Conservation (phyloP, 2,113 vertebrate genomes). For the Tricholaema leucomelas region DNA sequence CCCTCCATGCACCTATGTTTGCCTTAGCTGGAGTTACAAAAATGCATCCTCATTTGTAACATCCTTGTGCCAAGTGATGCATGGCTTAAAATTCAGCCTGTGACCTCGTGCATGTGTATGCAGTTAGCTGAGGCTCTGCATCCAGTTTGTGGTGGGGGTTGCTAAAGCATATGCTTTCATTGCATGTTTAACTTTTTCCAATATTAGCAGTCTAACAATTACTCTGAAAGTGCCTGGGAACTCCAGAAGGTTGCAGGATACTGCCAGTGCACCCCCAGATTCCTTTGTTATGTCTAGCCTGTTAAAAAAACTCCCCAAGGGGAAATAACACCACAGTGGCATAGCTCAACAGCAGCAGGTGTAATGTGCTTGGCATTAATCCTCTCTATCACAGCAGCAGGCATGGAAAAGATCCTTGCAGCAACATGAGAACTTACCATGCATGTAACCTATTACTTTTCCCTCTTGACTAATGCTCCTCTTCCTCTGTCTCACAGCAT, state of each 20-base stretch:
- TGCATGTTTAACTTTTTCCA: background rate
- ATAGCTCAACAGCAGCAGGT: background rate
- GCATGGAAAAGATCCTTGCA: background rate
- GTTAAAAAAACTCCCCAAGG: background rate
- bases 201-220: background rate
- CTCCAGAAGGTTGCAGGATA: background rate
- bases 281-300: background rate
- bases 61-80: background rate
- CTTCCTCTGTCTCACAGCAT: slow-evolving; percentile 79
- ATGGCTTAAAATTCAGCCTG: background rate
- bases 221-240: background rate
- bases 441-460: accelerated
- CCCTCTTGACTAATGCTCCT: background rate
- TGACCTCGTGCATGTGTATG: accelerated
- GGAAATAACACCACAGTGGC: background rate
- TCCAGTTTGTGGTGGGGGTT: background rate
- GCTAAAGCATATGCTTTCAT: background rate
- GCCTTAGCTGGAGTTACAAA: background rate
- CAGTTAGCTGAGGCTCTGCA: background rate
- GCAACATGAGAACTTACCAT: background rate
- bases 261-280: background rate
- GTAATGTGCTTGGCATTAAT: background rate
- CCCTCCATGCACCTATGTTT: background rate
- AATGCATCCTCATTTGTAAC: background rate
- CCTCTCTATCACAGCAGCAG: background rate